Conservation (phyloP, 1,140 invertebrate genomes). For the Augochlora pura region DNA sequence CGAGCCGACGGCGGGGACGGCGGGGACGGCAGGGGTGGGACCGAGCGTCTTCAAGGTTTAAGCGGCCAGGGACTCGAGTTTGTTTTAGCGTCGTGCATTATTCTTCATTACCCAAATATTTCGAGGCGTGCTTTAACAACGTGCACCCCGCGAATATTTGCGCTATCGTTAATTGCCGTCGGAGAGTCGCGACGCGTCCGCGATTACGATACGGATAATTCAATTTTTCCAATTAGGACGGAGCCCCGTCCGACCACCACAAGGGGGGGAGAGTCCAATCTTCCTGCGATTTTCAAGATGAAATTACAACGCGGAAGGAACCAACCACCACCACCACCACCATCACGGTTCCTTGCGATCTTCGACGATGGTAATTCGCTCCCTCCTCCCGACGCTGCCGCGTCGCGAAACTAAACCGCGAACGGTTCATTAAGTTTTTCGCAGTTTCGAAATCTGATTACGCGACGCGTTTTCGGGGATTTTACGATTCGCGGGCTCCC, state of each 20-base stretch:
- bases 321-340: background rate
- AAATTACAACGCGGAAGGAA: background rate
- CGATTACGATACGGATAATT: constrained; percentile 28
- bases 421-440: constrained; percentile 6
- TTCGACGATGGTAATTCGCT: constrained; percentile 2
- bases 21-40: background rate
- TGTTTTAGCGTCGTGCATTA: constrained; percentile 42
- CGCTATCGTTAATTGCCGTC: constrained; percentile 31
- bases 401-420: background rate
- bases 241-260: background rate
- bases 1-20: no score
- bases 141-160: constrained; percentile 25
- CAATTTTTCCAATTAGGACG: background rate
- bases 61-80: constrained; percentile 10
- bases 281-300: constrained; percentile 17
- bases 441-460: constrained; percentile 4
- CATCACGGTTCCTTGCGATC: no score
- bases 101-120: constrained; percentile 48
- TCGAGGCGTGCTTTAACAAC: constrained; percentile 37
- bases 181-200: background rate
- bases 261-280: background rate
- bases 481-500: background rate
- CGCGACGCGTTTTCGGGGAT: constrained; percentile 14
- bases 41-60: constrained; percentile 36
- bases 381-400: background rate